These are phyloP conservation scores for Megaptera novaeangliae DNA, from an alignment of 2,113 vertebrate species.

Conservation along the genomic window DNA sequence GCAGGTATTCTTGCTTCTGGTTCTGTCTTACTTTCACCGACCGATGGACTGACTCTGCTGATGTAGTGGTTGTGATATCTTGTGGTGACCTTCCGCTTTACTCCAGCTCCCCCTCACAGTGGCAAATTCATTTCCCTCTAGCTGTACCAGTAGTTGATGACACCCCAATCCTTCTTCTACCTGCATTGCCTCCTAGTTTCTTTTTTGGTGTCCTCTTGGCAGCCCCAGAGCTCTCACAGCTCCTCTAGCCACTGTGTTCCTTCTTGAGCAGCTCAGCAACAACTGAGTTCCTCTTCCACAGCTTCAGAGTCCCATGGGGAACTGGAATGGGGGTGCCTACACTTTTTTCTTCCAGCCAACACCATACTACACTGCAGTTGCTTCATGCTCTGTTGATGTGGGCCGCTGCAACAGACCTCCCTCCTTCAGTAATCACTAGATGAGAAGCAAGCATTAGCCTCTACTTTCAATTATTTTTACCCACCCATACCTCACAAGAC, in stretches of 20 bases:
- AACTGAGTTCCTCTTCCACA: neutral
- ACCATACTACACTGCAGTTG: fast-evolving
- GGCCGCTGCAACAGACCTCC: neutral
- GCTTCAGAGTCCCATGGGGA: neutral
- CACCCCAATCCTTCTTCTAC: neutral
- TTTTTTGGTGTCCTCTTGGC: neutral
- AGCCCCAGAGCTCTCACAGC: neutral
- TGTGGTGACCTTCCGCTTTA: neutral
- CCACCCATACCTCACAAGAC: neutral
- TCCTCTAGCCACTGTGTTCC: neutral
- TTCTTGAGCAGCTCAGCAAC: neutral
- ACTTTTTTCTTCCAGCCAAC: neutral
- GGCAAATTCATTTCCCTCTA: neutral
- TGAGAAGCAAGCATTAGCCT: neutral
- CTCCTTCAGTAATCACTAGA: neutral
- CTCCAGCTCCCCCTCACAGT: neutral
- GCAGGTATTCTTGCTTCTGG: neutral
- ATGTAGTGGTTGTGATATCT: neutral
- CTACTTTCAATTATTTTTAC: neutral
- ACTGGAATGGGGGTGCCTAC: neutral
- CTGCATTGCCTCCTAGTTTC: neutral
- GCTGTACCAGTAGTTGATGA: neutral
- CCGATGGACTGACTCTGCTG: neutral
- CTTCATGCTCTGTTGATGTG: neutral
- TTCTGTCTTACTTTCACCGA: neutral